phyloP scores from a whole-genome alignment of 2,113 vertebrate species.

The Agapornis roseicollis region DNA sequence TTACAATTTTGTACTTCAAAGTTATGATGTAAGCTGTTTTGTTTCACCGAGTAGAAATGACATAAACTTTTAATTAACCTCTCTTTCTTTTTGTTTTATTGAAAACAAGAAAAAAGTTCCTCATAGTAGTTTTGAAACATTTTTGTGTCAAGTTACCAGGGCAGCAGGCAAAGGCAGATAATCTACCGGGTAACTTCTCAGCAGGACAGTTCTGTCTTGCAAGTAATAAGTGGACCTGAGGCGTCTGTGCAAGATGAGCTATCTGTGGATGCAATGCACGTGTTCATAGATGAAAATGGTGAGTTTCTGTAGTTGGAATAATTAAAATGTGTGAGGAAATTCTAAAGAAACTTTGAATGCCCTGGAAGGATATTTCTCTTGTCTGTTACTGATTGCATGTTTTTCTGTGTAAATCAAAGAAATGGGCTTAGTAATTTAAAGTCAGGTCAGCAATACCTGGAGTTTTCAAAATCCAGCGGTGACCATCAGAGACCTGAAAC shows the following conservation, averaged over 20 bases:
- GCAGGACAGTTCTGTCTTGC: conserved; percentile 93
- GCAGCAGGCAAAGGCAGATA: conserved; percentile 89
- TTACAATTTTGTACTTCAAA: conserved; percentile 57
- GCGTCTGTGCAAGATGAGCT: conserved; percentile 82
- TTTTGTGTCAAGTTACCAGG: conserved; percentile 86
- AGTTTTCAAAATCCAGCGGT: not conserved
- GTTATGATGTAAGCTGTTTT: conserved; percentile 46
- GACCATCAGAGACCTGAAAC: not conserved
- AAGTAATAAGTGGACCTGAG: conserved; percentile 95
- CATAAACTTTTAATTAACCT: conserved; percentile 64
- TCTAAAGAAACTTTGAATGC: not conserved
- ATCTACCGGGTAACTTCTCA: conserved; percentile 94
- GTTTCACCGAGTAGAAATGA: conserved; percentile 49
- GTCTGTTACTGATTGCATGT: not conserved
- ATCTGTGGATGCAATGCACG: conserved; percentile 76
- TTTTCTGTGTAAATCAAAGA: not conserved
- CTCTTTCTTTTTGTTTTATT: conserved; percentile 65
- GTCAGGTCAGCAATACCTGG: not conserved
- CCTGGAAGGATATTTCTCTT: not conserved
- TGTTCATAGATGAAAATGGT: conserved; percentile 80
- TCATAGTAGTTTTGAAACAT: conserved; percentile 58
- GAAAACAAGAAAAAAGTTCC: conserved; percentile 54
- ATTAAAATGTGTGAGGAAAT: not conserved
- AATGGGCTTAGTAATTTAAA: not conserved
- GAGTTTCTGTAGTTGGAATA: conserved; percentile 31